Evolutionary conservation across 23 tunicate genomes (phyloP).

Genomic region (Ciona savignyi): DNA sequence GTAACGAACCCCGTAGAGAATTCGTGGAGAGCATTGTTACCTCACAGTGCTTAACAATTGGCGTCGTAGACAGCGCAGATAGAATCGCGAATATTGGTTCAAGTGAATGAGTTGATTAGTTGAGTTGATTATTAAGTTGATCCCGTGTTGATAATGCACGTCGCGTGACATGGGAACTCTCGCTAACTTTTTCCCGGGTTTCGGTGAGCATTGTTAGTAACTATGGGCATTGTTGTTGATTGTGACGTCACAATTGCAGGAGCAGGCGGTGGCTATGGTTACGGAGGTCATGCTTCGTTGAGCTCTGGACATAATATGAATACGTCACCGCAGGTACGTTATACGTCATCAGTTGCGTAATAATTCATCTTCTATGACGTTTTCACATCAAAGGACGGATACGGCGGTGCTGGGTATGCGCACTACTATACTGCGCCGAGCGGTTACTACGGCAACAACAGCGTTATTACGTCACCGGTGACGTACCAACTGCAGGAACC

Average conservation of each 20-base stretch:
- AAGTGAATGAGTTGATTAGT: no score
- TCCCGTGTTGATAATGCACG: background rate
- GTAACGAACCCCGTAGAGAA: constrained; percentile 19
- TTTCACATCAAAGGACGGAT: constrained; percentile 51
- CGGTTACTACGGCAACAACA: constrained; percentile 54
- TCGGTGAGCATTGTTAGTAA: background rate
- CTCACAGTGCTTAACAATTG: background rate
- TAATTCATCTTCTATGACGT: background rate
- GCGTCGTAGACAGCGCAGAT: no score
- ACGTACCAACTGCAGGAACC: constrained; percentile 99
- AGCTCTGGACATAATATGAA: constrained; percentile 77
- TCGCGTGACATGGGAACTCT: background rate
- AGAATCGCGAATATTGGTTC: no score
- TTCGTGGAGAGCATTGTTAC: background rate
- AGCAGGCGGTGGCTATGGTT: constrained; percentile 81
- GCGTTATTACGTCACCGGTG: constrained; percentile 76
- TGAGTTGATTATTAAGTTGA: no score
- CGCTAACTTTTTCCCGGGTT: background rate
- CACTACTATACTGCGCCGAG: constrained; percentile 63
- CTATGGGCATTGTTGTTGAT: background rate
- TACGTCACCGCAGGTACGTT: constrained; percentile 63
- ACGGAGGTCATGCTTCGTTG: constrained; percentile 82
- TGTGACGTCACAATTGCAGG: constrained; percentile 27
- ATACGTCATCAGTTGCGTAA: background rate
- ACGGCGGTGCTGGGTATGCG: constrained; percentile 58